Conservation (phyloP, 1,140 invertebrate genomes). For the Wiebesia pumilae region DNA sequence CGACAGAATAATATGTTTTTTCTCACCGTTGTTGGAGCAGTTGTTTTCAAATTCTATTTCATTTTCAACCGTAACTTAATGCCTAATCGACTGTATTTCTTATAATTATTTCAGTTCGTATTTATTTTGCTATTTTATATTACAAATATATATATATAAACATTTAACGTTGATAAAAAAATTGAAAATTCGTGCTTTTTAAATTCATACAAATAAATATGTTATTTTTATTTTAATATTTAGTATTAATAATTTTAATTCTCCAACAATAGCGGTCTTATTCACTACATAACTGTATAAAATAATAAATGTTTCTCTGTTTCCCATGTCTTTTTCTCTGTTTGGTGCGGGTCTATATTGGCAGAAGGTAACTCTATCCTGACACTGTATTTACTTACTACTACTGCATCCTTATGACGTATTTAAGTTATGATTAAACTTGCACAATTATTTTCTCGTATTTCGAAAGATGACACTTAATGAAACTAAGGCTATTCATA, state of each 20-base stretch:
- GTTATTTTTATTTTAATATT: not conserved
- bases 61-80: no score
- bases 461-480: slow-evolving; percentile 37
- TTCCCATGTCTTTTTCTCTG: slow-evolving; percentile 72
- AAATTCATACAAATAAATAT: not conserved
- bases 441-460: slow-evolving; percentile 43
- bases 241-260: not conserved
- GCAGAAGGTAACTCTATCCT: slow-evolving; percentile 75
- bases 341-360: slow-evolving; percentile 73
- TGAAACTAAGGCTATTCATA: slow-evolving; percentile 54
- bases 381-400: slow-evolving; percentile 59
- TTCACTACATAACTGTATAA: slow-evolving; percentile 12
- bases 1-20: not conserved
- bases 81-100: not conserved
- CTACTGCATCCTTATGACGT: slow-evolving; percentile 54
- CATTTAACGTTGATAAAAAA: not conserved
- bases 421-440: slow-evolving; percentile 56
- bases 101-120: not conserved
- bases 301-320: slow-evolving; percentile 73
- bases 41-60: slow-evolving; percentile 11
- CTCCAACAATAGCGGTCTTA: slow-evolving; percentile 20
- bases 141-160: not conserved
- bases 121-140: not conserved
- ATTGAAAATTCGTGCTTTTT: not conserved
- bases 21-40: slow-evolving; percentile 9